Evolutionary conservation across 2,888 invertebrate species (phyloP), one percentile per base, ranked within the genome.

Genomic region (Dryocosmus kuriphilus): DNA sequence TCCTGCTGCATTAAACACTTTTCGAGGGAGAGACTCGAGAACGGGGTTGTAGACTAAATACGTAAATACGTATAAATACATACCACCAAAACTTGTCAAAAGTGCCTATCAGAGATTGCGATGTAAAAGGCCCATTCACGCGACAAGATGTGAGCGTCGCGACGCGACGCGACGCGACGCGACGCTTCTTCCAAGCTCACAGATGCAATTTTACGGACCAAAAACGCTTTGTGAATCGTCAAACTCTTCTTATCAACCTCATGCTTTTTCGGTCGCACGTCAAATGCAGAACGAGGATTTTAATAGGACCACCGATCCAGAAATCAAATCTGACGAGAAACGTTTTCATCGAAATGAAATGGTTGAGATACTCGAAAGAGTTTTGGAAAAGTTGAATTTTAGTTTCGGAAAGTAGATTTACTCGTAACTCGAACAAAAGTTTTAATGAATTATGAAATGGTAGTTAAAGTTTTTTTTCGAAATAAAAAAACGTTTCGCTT

Each of bases 1-100:
- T 51, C 71, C 27, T 71, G 71, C 46, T 41, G 71, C 71, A 71
- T 71, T 71, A 30, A 71, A 7, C 41, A 46, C 65, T 67, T 67
- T 67, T 67, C 41, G 24, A 67, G 65, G 65, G 41, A 67, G 24
- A 16, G 38, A 41, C 1, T 5, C 19, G 41, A 67, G 24, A 24
- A 71, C 24, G 67, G 71, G 46, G 51, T 67, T 71, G 51, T 1
- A 22, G 2, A 32, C 24, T 65, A n/a, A 27, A 71, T 71, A 5
- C 19, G 41, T 46, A 14, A 38, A 38, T 22, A 38, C 30, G 11
- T 35, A 14, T n/a, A 32, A 24, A 24, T 60, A 24, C 7, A 35
- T n/a, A 35, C 22, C 65, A 19, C 16, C 14, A 11, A 38, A 35
- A 9, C 6, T 22, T 38, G 38, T 22, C 22, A 65, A 65, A 65